These are phyloP conservation scores for Dryobotodes eremita DNA, from an alignment of 2,888 invertebrate species.

Conservation along the genomic window DNA sequence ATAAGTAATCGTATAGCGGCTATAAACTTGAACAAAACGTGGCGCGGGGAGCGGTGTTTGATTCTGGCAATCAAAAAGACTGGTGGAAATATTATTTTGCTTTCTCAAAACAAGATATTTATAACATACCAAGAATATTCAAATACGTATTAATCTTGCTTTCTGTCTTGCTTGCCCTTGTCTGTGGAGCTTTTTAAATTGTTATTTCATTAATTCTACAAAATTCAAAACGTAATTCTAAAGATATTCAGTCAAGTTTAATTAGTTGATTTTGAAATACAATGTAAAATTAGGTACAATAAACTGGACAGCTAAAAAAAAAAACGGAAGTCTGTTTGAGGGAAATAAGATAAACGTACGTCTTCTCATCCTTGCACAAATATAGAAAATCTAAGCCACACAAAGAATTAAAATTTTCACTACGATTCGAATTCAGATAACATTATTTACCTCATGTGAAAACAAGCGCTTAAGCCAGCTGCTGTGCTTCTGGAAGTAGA, in stretches of 20 bases:
- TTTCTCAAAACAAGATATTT: not conserved
- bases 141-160: not conserved
- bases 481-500: slow-evolving; percentile 8
- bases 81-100: not conserved
- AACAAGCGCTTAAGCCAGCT: slow-evolving; percentile 22
- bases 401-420: slow-evolving; percentile 68
- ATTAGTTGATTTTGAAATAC: slow-evolving; percentile 23
- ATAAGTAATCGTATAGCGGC: not conserved
- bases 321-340: slow-evolving; percentile 52
- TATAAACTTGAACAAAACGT: not conserved
- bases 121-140: not conserved
- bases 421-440: slow-evolving; percentile 70
- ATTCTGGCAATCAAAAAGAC: too few species aligned
- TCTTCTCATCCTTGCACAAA: slow-evolving; percentile 70
- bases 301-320: slow-evolving; percentile 47
- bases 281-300: slow-evolving; percentile 23
- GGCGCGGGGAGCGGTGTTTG: too few species aligned
- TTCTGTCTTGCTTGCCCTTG: too few species aligned
- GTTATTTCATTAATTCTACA: too few species aligned
- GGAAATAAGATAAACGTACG: slow-evolving; percentile 59
- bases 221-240: not conserved
- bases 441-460: slow-evolving; percentile 70
- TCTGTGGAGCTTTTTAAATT: too few species aligned
- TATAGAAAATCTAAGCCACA: slow-evolving; percentile 72
- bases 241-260: slow-evolving; percentile 7